Evolutionary conservation across 2,797 vertebrate species (phyloP), one percentile per base, ranked within the genome.

Genomic region (Gorsachius magnificus): DNA sequence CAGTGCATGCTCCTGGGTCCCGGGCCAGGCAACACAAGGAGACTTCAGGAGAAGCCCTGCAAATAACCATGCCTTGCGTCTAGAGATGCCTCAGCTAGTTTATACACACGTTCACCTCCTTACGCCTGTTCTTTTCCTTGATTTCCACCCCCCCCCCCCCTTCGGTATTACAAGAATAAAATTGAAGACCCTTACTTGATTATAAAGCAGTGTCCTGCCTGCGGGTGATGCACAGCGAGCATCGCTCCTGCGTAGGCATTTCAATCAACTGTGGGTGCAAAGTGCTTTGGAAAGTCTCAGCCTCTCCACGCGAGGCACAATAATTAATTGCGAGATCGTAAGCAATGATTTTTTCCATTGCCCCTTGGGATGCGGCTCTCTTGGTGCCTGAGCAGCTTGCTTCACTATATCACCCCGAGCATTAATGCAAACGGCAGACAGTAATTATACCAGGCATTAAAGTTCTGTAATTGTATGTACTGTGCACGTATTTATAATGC

Each of bases 391-490:
- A 94, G n/a, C 1, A 21, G 9, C 46, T 89, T 28, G 46, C 87
- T 83, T 75, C 93, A 43, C 79, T 95, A n/a, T 88, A 89, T 96
- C 96, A 87, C 88, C 94, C 84, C 5, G 3, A 90, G 87, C 94
- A 57, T 77, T 89, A 95, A 93, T 65, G 88, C 93, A 65, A 84
- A 77, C 77, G 66, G 88, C 77, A 93, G 93, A 46, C 92, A 92
- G 95, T 96, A 97, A 96, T 97, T 97, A 96, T 61, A 93, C 35
- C 77, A 70, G 65, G 86, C 92, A 96, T 95, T 97, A 95, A 96
- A 92, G 91, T 50, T 91, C 85, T 83, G 86, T 95, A 91, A 96
- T 93, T 90, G 93, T 83, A 46, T 65, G 89, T 80, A 56, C 74
- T 5, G 2, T 31, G 46, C 3, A 11, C 15, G 58, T 94, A 79